Percentiles rank a stretch among this genome's conserved stretches.
Conservation (phyloP, 92 coral and sea anemone genomes). For the Heliopora coerulea region DNA sequence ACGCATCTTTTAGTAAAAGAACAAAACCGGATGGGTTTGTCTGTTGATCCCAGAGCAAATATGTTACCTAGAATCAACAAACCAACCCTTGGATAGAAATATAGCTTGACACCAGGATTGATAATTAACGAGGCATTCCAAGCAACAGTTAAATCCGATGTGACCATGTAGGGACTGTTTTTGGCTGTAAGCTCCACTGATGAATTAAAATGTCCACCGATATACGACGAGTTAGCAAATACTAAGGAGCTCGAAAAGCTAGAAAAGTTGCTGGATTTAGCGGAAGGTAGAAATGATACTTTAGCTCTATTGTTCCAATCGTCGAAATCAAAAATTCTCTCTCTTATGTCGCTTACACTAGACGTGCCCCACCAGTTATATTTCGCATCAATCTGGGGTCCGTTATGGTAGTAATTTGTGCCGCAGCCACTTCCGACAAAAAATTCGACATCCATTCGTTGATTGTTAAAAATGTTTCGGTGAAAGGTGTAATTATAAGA, state of each 20-base stretch:
- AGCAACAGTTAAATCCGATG: constrained; percentile 56
- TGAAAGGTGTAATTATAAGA: constrained; percentile 24
- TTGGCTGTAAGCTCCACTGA: constrained; percentile 44
- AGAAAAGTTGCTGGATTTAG: not conserved
- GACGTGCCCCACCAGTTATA: constrained; percentile 71
- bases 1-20: not conserved
- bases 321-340: constrained; percentile 59
- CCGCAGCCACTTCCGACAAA: constrained; percentile 36
- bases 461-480: constrained; percentile 51
- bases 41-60: constrained; percentile 53
- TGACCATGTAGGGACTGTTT: constrained; percentile 58
- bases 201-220: constrained; percentile 49
- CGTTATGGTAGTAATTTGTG: not conserved
- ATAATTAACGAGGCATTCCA: constrained; percentile 53
- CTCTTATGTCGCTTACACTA: constrained; percentile 2
- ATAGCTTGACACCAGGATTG: constrained; percentile 61
- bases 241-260: not conserved
- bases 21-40: constrained; percentile 41
- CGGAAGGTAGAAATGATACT: constrained; percentile 53
- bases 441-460: constrained; percentile 42
- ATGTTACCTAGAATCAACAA: constrained; percentile 62
- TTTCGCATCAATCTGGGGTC: constrained; percentile 29
- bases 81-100: constrained; percentile 51
- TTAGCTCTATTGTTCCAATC: constrained; percentile 53
- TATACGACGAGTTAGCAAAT: not conserved